Evolutionary conservation across 2,113 vertebrate species (phyloP).

Genomic region (Grallaria varia): DNA sequence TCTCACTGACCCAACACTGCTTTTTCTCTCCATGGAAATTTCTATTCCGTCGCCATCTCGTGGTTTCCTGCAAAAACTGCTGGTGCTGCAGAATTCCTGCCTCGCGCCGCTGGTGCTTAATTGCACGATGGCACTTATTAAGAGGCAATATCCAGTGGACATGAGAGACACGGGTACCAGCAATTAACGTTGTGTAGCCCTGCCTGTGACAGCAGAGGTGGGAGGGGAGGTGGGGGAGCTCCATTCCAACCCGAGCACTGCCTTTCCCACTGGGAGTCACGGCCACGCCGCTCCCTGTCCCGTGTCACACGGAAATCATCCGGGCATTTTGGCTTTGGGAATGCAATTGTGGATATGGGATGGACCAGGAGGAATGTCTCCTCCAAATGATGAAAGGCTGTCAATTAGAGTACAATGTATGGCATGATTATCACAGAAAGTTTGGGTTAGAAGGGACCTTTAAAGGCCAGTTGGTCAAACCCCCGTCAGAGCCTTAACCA

Average conservation of each 20-base stretch:
- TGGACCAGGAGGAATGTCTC: neutral
- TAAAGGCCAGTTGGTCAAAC: neutral
- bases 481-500: neutral
- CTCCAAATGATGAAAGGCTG: neutral
- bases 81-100: neutral
- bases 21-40: neutral
- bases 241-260: accelerated
- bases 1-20: accelerated
- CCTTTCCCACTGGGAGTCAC: neutral
- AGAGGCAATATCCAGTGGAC: neutral
- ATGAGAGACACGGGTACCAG: neutral
- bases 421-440: neutral
- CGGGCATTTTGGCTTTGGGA: neutral
- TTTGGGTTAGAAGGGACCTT: neutral
- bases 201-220: accelerated
- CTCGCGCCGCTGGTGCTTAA: accelerated
- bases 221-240: neutral
- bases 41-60: conserved; percentile 55
- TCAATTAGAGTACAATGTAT: neutral
- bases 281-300: neutral
- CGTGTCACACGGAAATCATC: accelerated
- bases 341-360: too few relatives aligned
- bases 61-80: conserved; percentile 3
- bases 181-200: neutral
- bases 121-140: neutral